Conservation (phyloP, 2,113 vertebrate species). For the Xenopus borealis region DNA sequence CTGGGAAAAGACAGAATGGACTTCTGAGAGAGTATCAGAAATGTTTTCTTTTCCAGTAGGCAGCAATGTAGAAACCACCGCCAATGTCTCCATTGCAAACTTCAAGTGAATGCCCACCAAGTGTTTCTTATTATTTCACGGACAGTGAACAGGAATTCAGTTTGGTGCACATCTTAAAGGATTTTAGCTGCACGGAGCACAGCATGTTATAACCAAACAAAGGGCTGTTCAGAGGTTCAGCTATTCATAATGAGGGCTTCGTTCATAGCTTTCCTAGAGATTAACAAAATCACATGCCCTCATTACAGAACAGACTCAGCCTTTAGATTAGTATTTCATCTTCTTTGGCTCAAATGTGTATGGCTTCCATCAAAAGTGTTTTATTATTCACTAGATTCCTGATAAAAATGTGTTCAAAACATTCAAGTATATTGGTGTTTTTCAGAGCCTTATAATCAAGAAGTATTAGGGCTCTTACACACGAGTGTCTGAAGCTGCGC, state of each 20-base stretch:
- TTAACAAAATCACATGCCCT: conserved; percentile 61
- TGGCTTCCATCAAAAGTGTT: too few species aligned
- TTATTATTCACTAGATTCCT: too few species aligned
- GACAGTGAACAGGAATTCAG: conserved; percentile 53
- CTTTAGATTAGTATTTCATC: not conserved
- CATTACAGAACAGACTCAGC: not conserved
- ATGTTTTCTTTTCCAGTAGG: conserved; percentile 60
- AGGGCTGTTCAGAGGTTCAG: conserved; percentile 54
- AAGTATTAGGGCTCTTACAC: too few species aligned
- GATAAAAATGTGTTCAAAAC: too few species aligned
- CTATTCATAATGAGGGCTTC: conserved; percentile 52
- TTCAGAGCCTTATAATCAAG: too few species aligned
- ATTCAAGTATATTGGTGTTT: too few species aligned
- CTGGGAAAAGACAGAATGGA: conserved; percentile 74
- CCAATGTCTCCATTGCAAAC: conserved; percentile 44
- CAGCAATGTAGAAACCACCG: conserved; percentile 41
- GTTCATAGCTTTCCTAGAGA: conserved; percentile 54
- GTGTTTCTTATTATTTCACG: conserved; percentile 26
- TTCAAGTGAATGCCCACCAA: conserved; percentile 27
- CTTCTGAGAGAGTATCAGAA: conserved; percentile 56
- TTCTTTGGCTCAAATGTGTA: not conserved
- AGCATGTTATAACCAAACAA: conserved; percentile 66
- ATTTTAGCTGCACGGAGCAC: conserved; percentile 58
- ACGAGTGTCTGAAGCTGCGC: too few species aligned
- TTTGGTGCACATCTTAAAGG: conserved; percentile 54